phyloP scores from a whole-genome alignment of 2,888 invertebrate species.

The Noctua janthina region DNA sequence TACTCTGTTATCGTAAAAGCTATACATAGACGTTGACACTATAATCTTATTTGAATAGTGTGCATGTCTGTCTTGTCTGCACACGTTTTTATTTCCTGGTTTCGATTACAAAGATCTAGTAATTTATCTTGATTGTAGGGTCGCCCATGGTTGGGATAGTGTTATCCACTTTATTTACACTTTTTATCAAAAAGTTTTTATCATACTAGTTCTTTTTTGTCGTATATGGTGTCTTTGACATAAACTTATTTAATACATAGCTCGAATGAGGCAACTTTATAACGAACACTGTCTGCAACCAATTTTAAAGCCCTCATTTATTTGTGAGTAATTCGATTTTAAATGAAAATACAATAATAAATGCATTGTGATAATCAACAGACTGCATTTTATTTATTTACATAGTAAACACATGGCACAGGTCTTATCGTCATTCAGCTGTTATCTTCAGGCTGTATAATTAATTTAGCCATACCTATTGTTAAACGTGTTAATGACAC shows the following conservation, averaged over 20 bases:
- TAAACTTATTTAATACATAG: too few species aligned
- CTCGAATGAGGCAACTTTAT: not conserved
- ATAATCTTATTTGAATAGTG: not conserved
- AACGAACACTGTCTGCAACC: not conserved
- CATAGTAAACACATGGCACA: slow-evolving; percentile 8
- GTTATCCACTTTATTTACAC: not conserved
- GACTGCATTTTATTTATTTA: slow-evolving; percentile 10
- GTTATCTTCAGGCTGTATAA: not conserved
- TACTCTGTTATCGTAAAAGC: slow-evolving; percentile 28
- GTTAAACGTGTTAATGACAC: not conserved
- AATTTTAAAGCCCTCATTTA: too few species aligned
- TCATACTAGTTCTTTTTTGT: too few species aligned
- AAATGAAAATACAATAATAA: not conserved
- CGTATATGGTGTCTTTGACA: too few species aligned
- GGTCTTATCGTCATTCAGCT: not conserved
- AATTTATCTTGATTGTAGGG: not conserved
- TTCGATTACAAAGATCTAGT: slow-evolving; percentile 2
- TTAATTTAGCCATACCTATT: not conserved
- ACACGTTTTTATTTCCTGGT: not conserved
- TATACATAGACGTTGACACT: not conserved
- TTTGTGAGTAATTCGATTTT: not conserved
- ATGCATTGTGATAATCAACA: not conserved
- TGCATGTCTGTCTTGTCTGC: not conserved
- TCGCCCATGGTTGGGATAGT: not conserved
- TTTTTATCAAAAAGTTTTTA: not conserved